These are phyloP conservation scores for Passerina amoena DNA, from an alignment of 2,113 vertebrate species.

Conservation along the genomic window DNA sequence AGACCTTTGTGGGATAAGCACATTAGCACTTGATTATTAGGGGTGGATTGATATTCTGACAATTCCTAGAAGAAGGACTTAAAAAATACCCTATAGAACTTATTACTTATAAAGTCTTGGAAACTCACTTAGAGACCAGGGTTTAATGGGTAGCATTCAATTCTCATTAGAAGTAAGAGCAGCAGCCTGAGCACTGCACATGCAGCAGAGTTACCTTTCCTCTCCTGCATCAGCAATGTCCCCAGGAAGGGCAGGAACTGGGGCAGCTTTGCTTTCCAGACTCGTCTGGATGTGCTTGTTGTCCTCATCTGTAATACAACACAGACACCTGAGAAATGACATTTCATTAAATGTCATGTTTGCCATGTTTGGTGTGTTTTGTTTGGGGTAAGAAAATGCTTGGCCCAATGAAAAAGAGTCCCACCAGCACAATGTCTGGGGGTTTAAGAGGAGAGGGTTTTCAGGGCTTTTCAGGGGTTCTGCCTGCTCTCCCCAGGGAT, in stretches of 20 bases:
- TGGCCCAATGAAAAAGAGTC: not conserved
- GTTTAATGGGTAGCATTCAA: not conserved
- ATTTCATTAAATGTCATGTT: not conserved
- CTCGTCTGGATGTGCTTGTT: not conserved
- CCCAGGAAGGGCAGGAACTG: not conserved
- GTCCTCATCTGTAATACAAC: conserved; percentile 24
- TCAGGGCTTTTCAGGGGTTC: not conserved
- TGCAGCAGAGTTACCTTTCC: conserved; percentile 30
- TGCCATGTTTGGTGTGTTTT: not conserved
- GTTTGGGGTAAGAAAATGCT: not conserved
- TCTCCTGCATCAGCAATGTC: not conserved
- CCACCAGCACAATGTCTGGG: not conserved
- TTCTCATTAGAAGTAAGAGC: not conserved
- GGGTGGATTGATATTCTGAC: conserved; percentile 14
- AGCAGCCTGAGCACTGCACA: not conserved
- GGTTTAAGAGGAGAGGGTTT: not conserved
- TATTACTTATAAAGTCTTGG: not conserved
- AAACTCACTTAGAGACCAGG: not conserved
- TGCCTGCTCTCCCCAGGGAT: not conserved
- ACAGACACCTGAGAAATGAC: not conserved
- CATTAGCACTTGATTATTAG: conserved; percentile 1
- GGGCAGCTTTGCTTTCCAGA: not conserved
- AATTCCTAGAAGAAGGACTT: conserved; percentile 41
- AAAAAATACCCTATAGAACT: not conserved
- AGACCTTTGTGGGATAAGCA: conserved; percentile 15